Conservation (phyloP, 2,113 vertebrate genomes). For the Lasiurus cinereus region DNA sequence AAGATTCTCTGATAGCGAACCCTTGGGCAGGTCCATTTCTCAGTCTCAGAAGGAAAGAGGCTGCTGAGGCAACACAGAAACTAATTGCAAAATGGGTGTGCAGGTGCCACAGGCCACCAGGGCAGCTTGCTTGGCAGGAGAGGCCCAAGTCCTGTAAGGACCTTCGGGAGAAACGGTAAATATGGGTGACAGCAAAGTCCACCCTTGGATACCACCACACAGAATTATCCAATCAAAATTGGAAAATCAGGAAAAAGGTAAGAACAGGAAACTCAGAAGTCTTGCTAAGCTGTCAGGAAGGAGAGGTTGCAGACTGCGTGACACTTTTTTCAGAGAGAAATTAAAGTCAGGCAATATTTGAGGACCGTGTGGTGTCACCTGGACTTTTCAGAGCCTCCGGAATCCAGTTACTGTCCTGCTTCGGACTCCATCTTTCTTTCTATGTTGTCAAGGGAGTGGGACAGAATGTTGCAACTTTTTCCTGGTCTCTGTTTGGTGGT, state of each 20-base stretch:
- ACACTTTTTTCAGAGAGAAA: background rate
- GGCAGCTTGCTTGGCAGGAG: background rate
- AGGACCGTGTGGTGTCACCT: background rate
- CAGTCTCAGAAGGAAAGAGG: background rate
- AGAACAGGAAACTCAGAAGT: constrained; percentile 6
- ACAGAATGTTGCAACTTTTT: rapidly evolving
- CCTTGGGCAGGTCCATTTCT: background rate
- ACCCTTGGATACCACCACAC: background rate
- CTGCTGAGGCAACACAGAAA: rapidly evolving
- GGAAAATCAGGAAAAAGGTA: background rate
- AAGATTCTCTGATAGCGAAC: background rate
- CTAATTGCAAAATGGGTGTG: rapidly evolving
- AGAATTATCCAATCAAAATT: constrained; percentile 21
- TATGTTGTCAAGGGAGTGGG: background rate
- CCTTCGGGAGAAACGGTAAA: background rate
- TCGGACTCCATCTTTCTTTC: constrained; percentile 27
- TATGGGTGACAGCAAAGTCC: background rate
- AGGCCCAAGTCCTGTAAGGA: background rate
- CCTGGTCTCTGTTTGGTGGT: background rate
- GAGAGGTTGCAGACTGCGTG: background rate
- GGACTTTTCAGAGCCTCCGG: background rate
- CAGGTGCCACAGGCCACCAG: rapidly evolving
- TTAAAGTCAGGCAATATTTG: background rate
- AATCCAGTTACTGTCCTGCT: background rate
- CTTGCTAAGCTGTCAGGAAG: constrained; percentile 41